Base-by-base conservation (phyloP, 2,797 vertebrate genomes). In the Rhinichthys osculus region DNA sequence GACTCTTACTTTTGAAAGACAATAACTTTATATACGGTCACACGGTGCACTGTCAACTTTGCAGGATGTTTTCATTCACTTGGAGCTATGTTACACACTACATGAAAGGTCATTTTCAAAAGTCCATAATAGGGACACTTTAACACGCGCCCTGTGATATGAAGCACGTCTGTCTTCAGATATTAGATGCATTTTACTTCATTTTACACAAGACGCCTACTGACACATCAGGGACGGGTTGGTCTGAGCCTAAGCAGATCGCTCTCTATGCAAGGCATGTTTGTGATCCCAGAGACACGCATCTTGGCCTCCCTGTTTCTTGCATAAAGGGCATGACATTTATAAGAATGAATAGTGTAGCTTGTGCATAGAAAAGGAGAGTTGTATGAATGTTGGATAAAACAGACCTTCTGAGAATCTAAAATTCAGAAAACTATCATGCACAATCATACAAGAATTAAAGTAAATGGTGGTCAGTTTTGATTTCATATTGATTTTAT, bases 111-210 rank as follows among this genome's bases (percentile, higher is more conserved):
- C 35, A 5, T 38, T 38, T 38, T 38, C 35, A 38, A 38, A 6
- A 38, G 6, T 38, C 38, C 38, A 38, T 38, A 38, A 38, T 38
- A 38, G 38, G 38, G 38, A 38, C 38, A 5, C 38, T 38, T 38
- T 38, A 81, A 89, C 85, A 85, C 86, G 23, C 83, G 23, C 83
- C 85, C 86, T 82, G 38, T 71, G 33, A 87, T 77, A 86, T 80
- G 83, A 81, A 78, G 47, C 33, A 81, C 78, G 79, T 87, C 87
- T 89, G 86, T 88, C 88, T 89, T 81, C 9, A 87, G 81, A 83
- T 71, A 86, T 91, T 81, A 89, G 33, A 1, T 85, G 87, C 84
- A 73, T 71, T 30, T 76, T 27, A 17, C 21, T 52, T 52, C 57
- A 38, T 66, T 84, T 30, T 16, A 30, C n/a, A 23, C 38, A 54